Base-by-base conservation (phyloP, 2,888 invertebrate species). In the Synanthedon myopaeformis region DNA sequence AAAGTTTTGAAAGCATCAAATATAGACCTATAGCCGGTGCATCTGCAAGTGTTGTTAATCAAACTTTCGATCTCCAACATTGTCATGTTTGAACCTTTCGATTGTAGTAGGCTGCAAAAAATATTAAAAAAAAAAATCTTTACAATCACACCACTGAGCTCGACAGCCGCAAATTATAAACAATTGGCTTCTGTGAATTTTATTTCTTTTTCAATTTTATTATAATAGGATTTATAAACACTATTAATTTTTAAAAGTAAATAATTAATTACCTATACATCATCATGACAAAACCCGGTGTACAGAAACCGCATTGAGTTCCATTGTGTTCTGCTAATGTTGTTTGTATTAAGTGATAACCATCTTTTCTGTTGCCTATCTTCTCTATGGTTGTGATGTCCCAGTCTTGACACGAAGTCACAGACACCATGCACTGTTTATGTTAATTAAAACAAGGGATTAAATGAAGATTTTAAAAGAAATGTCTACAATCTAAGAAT, bases 11-110 rank as follows among this genome's bases (percentile, higher is more conserved):
- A 91, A 1, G 91, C 91, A 56, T 91, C 88, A 2, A 89, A 57
- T 49, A 92, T 92, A 0, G 92, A 88, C 51, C 91, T 75, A 62
- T 91, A 92, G 1, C 92, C 92, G 1, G 94, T 94, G 63, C 94
- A 94, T 42, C 94, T 85, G 61, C 94, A 94, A 49, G 93, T 87
- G 60, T 93, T 93, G 42, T 93, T 91, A n/a, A 90, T 92, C 61
- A 93, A 92, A 58, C 92, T 88, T 71, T 93, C 93, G 5, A 93
- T 88, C 60, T 92, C 89, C 56, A 90, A 74, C 88, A 89, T 89
- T 14, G 51, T 51, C 51, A 51, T 51, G 13, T 5, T 51, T n/a
- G 28, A 17, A 4, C 41, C 41, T 35, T n/a, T 51, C 12, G 28
- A 13, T 51, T 51, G 6, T 12, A 51, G 51, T 28, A 51, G 41